Base-by-base conservation (phyloP, 2,888 invertebrate genomes). In the Agrotis segetum region DNA sequence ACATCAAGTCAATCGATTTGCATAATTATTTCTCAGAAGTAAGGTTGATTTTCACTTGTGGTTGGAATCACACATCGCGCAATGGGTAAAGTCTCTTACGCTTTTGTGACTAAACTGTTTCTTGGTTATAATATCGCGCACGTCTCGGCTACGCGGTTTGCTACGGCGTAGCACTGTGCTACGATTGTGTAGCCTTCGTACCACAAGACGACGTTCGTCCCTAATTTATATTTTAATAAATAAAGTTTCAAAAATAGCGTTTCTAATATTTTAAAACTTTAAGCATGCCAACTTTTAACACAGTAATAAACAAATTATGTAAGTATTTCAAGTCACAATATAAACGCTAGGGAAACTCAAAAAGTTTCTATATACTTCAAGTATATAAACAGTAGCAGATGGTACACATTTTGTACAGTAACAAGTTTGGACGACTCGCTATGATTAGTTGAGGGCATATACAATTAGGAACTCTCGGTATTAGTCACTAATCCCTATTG, bases 401-500 rank as follows among this genome's bases (percentile, higher is more conserved):
- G 78, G 47, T 52, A 44, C 60, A 81, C 53, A 64, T 56, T 73
- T 73, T 40, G 24, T 17, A 69, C 60, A 21, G 60, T 67, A 61
- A 79, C 66, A 64, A 66, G 76, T 67, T 66, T n/a, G 66, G 66
- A 60, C 71, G 67, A 81, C 82, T 81, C 60, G 53, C 65, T 70
- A 70, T 72, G 63, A 81, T 82, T 75, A 70, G 76, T 73, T 81
- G 64, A 63, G 72, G 76, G 70, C 40, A 9, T 11, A 82, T 68
- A 76, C 71, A 63, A 82, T 24, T 67, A 70, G 71, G 72, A 82
- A 70, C 62, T 55, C 65, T 60, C 7, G 65, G 67, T 52, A 55
- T 40, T 50, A 58, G 13, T 52, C n/a, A 47, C 74, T 79, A 50
- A 58, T 77, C 69, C 79, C 62, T 14, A 24, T 59, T 40, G 69